Base-by-base conservation (phyloP, 1,140 invertebrate genomes). In the Eupristina koningsbergeri region DNA sequence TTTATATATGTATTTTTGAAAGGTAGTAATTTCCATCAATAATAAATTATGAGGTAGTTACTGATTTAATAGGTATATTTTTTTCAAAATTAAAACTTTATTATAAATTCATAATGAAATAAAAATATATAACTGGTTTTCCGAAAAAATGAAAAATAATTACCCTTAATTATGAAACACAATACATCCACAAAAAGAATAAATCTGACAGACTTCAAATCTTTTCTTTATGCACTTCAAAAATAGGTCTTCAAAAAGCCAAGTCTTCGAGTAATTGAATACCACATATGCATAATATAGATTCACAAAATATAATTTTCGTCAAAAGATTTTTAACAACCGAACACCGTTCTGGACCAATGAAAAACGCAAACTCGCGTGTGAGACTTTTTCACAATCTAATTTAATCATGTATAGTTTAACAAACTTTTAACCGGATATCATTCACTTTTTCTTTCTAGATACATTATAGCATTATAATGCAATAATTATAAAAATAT, bases 211-310 rank as follows among this genome's bases (percentile, higher is more conserved):
- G 67, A 71, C 67, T 71, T 41, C 7, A 11, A 3, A 41, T 41
- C 36, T 71, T 71, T 71, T n/a, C 67, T 71, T 71, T 71, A 71
- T 71, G 67, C 39, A 71, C 67, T 71, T 71, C 67, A 71, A 71
- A 71, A 71, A 71, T 71, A 71, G 67, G 67, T n/a, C 67, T 71
- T 71, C 36, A 71, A 67, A 71, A 41, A 71, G 26, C 36, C 67
- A 71, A 71, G 67, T 41, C 36, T 71, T 71, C 26, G 67, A 71
- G 39, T 71, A 71, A 71, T 71, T 71, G 67, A 71, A 71, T 71
- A 71, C 67, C 39, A 41, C 67, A 71, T 71, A 71, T 71, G 39
- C 67, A 71, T 71, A 71, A 71, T 39, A 41, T 71, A 71, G 67
- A 71, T 71, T 71, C 67, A 13, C 67, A 41, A 71, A 71, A 71